These are phyloP conservation scores for Xestobium rufovillosum DNA, from an alignment of 2,888 invertebrate genomes.

Conservation along the genomic window DNA sequence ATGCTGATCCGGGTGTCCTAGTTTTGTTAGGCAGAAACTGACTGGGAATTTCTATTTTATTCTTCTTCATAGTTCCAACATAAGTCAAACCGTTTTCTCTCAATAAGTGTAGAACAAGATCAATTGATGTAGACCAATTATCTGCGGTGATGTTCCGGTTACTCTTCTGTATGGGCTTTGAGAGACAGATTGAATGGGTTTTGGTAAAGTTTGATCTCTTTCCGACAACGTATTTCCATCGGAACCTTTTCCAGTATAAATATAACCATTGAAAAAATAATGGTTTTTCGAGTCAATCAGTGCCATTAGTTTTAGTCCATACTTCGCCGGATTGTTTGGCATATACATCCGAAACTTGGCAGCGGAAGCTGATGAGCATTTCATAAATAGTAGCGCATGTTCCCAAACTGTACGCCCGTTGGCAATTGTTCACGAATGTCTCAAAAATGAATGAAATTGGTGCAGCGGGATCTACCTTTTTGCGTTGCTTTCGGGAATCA, in stretches of 20 bases:
- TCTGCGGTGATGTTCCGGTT: conserved; percentile 27
- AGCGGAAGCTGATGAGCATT: conserved; percentile 17
- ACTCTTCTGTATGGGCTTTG: conserved; percentile 19
- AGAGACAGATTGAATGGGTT: conserved; percentile 21
- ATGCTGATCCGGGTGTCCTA: conserved; percentile 15
- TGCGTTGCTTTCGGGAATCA: conserved; percentile 13
- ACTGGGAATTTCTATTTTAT: conserved; percentile 28
- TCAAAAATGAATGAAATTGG: conserved; percentile 13
- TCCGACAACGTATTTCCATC: conserved; percentile 16
- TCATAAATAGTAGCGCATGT: conserved; percentile 17
- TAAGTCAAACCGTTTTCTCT: conserved; percentile 21
- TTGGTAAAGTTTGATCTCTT: conserved; percentile 18
- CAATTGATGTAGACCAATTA: conserved; percentile 25
- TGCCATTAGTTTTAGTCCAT: conserved; percentile 16
- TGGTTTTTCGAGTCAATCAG: conserved; percentile 20
- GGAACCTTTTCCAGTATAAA: conserved; percentile 22
- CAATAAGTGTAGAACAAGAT: conserved; percentile 20
- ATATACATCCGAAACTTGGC: conserved; percentile 3
- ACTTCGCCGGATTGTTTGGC: neutral
- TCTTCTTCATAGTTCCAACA: conserved; percentile 28
- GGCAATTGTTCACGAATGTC: conserved; percentile 16
- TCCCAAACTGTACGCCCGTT: conserved; percentile 14
- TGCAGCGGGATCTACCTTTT: conserved; percentile 9
- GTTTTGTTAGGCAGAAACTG: conserved; percentile 26
- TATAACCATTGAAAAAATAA: conserved; percentile 21